Evolutionary conservation across 2,113 vertebrate species (phyloP), one percentile per base, ranked within the genome.

Genomic region (Scomber japonicus): DNA sequence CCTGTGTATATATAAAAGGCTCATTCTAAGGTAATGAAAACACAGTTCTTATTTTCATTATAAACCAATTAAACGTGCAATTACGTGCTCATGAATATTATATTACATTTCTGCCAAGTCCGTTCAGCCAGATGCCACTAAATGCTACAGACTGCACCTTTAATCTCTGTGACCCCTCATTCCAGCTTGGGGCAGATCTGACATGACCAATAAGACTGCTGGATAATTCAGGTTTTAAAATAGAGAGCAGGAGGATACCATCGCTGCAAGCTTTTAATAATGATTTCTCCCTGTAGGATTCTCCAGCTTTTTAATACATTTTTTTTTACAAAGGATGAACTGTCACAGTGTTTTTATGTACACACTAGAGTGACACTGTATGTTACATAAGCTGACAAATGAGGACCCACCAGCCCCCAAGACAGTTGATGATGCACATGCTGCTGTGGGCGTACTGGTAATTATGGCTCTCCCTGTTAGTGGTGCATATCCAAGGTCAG

Each of bases 381-480:
- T 50, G 50, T 81, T 69, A 76, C 53, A 62, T 3, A 56, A 78
- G 70, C 57, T 76, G 87, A 89, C 81, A 79, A 65, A 78, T 56
- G 48, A 30, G 56, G 48, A 61, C 44, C 15, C 14, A 13, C 30
- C 64, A 11, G 61, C 56, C 51, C 51, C 30, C 2, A 3, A 60
- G 80, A 75, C 56, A 56, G 62, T n/a, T 51, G 54, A 71, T 82
- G 82, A 76, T 80, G 63, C 69, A 81, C 46, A 19, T 19, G 44
- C 21, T 80, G 16, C 48, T 65, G 51, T 5, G 63, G 80, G 65
- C 73, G 16, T 27, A 14, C 55, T 65, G 17, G 0, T 50, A 24
- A 45, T 11, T 60, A 0, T 59, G 71, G 40, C 70, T 60, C 61
- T 61, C 48, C 24, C 35, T 68, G 76, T 64, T 40, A 59, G 86